Conservation (phyloP, 2,113 vertebrate species). For the Aegithalos caudatus region DNA sequence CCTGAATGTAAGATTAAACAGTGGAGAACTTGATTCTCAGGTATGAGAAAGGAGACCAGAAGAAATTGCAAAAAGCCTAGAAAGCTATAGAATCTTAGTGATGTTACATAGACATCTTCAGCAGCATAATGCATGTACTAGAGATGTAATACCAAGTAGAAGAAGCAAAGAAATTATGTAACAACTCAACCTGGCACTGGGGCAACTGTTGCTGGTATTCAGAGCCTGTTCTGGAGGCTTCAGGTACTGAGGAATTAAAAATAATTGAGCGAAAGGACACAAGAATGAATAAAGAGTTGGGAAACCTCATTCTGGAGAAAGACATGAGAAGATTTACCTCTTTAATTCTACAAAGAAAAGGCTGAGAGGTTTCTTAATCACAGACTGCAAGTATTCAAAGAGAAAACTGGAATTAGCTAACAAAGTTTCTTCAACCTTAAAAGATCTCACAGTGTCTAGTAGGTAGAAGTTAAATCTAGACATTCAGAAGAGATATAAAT, state of each 20-base stretch:
- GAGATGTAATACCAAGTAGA: neutral
- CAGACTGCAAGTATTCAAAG: neutral
- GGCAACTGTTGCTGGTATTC: neutral
- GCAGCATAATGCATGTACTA: neutral
- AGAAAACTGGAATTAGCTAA: neutral
- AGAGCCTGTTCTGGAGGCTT: neutral
- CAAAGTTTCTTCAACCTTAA: neutral
- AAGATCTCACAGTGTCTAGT: neutral
- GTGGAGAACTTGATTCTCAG: neutral
- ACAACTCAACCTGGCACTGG: neutral
- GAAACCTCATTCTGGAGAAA: neutral
- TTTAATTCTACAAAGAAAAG: neutral
- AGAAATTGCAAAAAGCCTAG: neutral
- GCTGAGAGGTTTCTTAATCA: neutral
- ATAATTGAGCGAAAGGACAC: neutral
- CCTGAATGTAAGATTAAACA: neutral
- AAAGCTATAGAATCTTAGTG: neutral
- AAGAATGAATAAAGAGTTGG: neutral
- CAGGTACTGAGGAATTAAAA: neutral
- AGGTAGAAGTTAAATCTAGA: neutral
- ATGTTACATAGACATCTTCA: neutral
- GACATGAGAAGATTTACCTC: neutral
- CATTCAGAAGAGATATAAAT: neutral
- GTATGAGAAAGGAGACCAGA: neutral
- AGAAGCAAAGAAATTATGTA: neutral